phyloP scores from a whole-genome alignment of 2,888 invertebrate species.

The Lepidocyrtoides sp. region DNA sequence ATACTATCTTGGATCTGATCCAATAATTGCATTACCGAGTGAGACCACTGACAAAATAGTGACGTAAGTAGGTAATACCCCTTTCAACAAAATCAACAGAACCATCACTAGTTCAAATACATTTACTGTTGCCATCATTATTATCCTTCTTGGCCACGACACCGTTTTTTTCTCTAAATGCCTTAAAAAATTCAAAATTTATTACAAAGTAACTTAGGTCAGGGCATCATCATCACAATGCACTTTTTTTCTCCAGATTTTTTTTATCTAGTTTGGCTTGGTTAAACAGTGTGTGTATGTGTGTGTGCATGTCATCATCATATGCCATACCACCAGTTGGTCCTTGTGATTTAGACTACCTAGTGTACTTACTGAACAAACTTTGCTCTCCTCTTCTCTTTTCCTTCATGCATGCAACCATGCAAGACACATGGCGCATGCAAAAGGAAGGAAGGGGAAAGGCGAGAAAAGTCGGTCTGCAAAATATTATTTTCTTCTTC shows the following conservation, averaged over 20 bases:
- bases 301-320: too few relatives aligned
- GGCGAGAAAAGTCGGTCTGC: not conserved
- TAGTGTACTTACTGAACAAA: too few relatives aligned
- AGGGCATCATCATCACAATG: not conserved
- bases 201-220: not conserved
- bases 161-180: not conserved
- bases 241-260: too few relatives aligned
- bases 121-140: too few relatives aligned
- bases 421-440: not conserved
- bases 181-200: not conserved
- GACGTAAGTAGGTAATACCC: not conserved
- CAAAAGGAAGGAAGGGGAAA: not conserved
- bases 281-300: too few relatives aligned
- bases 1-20: not conserved
- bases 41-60: not conserved
- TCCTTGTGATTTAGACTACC: not conserved
- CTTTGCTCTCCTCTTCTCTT: not conserved
- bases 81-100: not conserved
- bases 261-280: too few relatives aligned
- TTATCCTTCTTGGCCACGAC: not conserved
- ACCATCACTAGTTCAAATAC: too few relatives aligned
- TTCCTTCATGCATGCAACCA: not conserved
- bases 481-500: not conserved
- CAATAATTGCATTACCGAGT: not conserved
- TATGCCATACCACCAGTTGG: constrained; percentile 40